Evolutionary conservation across 2,113 vertebrate genomes (phyloP).

Genomic region (Laticauda laticaudata): DNA sequence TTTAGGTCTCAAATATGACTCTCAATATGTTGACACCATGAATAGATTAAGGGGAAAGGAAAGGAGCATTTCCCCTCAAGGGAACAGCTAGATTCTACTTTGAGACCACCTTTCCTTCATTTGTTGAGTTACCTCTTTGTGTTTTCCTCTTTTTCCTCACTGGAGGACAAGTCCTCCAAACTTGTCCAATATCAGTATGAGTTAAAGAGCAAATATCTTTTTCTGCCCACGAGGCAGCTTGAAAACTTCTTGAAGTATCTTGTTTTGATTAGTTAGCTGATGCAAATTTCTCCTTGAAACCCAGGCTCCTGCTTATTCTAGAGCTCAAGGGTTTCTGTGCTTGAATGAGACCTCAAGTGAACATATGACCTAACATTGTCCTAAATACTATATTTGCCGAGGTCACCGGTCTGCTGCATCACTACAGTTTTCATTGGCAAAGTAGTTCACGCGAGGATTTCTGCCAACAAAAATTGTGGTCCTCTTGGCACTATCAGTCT

Average conservation of each 20-base stretch:
- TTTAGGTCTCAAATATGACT: background rate
- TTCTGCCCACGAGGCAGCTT: background rate
- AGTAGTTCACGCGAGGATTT: background rate
- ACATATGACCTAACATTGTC: background rate
- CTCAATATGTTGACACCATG: background rate
- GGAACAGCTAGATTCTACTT: background rate
- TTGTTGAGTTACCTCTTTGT: background rate
- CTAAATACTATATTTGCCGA: background rate
- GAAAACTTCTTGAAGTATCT: background rate
- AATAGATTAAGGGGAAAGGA: background rate
- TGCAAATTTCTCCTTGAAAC: background rate
- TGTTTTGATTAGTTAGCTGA: background rate
- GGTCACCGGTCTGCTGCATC: background rate
- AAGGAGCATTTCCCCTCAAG: background rate
- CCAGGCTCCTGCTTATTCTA: background rate
- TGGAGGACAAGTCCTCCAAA: background rate
- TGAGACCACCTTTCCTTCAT: background rate
- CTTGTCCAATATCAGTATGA: background rate
- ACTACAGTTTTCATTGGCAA: background rate
- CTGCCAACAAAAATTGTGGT: background rate
- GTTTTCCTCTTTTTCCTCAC: background rate
- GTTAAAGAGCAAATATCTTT: background rate
- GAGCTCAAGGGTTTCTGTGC: background rate
- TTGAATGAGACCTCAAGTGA: background rate
- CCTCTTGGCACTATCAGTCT: background rate